Conservation (phyloP, 2,797 vertebrate genomes). For the Picus viridis region DNA sequence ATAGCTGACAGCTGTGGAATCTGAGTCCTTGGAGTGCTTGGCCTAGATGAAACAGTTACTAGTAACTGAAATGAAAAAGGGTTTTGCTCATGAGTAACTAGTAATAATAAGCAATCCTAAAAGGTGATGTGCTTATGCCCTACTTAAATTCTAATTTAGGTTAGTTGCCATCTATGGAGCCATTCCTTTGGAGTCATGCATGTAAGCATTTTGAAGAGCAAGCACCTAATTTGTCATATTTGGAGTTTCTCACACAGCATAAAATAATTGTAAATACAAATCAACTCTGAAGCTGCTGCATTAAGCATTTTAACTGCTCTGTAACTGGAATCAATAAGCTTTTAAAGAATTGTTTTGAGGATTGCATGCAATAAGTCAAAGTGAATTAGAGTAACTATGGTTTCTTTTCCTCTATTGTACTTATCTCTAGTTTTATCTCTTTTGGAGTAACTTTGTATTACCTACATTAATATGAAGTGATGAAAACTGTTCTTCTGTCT, state of each 20-base stretch:
- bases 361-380: neutral
- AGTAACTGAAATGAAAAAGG: neutral
- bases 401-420: neutral
- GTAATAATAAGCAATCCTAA: neutral
- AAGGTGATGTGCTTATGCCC: neutral
- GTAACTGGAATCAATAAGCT: neutral
- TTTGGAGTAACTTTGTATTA: neutral
- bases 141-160: conserved; percentile 11
- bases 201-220: neutral
- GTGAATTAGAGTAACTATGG: neutral
- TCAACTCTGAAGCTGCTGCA: neutral
- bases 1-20: neutral
- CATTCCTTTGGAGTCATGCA: neutral
- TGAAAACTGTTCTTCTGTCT: neutral
- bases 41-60: neutral
- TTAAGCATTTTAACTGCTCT: neutral
- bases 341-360: neutral
- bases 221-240: neutral
- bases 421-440: neutral
- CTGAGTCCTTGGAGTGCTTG: neutral
- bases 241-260: neutral
- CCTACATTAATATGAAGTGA: neutral
- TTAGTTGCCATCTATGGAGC: neutral
- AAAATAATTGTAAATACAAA: neutral
- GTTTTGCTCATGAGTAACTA: neutral